Evolutionary conservation across 2,888 invertebrate species (phyloP).

Genomic region (Polydrusus pterygomalis): DNA sequence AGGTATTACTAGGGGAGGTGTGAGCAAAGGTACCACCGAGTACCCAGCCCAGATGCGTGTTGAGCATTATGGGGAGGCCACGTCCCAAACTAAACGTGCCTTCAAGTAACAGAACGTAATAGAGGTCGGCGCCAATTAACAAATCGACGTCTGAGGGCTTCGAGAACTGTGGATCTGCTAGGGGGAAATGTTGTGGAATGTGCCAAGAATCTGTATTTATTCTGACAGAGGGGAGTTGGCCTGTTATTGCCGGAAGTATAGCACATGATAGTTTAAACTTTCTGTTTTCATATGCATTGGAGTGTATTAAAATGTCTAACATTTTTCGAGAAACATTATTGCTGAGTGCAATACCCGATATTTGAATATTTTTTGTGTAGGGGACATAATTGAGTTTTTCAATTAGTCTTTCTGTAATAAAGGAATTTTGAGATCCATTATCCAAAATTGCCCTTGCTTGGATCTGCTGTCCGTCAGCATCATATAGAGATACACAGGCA

Average conservation of each 20-base stretch:
- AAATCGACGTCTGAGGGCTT: conserved; percentile 47
- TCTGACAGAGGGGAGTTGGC: conserved; percentile 19
- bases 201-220: conserved; percentile 8
- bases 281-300: conserved; percentile 11
- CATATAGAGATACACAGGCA: conserved; percentile 33
- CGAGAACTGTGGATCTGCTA: conserved; percentile 47
- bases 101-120: conserved; percentile 35
- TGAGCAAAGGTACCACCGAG: conserved; percentile 38
- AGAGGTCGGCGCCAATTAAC: conserved; percentile 48
- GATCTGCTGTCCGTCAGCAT: conserved; percentile 10
- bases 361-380: conserved; percentile 16
- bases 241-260: conserved; percentile 23
- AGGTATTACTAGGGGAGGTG: background rate
- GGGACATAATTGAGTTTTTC: conserved; percentile 15
- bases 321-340: conserved; percentile 26
- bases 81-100: conserved; percentile 35
- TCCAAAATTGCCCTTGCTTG: conserved; percentile 44
- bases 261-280: conserved; percentile 32
- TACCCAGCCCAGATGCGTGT: conserved; percentile 52
- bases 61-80: conserved; percentile 38
- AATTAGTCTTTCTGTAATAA: conserved; percentile 42
- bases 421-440: conserved; percentile 49
- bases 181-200: conserved; percentile 8
- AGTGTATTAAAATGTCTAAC: conserved; percentile 35
- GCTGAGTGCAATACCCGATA: conserved; percentile 23